These are phyloP conservation scores for Eulemur rufifrons DNA, from an alignment of 2,113 vertebrate species.

Conservation along the genomic window DNA sequence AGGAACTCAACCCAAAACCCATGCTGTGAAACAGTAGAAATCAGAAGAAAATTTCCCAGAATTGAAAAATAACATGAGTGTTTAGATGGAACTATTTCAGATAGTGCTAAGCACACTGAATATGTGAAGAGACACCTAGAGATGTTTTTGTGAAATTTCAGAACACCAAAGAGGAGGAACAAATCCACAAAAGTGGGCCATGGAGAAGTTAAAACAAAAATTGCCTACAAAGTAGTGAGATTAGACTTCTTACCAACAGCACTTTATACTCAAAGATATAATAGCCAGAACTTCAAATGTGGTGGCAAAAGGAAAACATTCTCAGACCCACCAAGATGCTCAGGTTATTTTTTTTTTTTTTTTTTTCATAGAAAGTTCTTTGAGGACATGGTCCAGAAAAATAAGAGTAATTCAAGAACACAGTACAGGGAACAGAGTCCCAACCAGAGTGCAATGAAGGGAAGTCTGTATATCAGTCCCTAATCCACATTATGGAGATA, in stretches of 20 bases:
- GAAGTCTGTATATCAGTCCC: background rate
- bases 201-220: background rate
- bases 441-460: background rate
- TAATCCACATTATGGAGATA: background rate
- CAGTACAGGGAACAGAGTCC: background rate
- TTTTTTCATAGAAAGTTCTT: background rate
- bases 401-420: background rate
- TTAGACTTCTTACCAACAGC: background rate
- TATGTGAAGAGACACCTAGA: background rate
- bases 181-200: background rate
- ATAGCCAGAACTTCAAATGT: background rate
- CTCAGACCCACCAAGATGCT: background rate
- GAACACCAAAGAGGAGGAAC: background rate
- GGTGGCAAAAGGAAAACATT: background rate
- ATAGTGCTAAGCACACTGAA: background rate
- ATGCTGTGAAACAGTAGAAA: background rate
- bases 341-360: accelerated
- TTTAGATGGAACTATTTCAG: background rate
- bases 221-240: background rate
- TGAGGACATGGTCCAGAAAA: background rate
- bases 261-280: background rate
- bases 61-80: background rate
- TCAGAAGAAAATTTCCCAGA: background rate
- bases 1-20: background rate
- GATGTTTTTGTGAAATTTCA: background rate